Evolutionary conservation across 2,888 invertebrate genomes (phyloP), one percentile per base, ranked within the genome.

Genomic region (Hemicrepidius hirtus): DNA sequence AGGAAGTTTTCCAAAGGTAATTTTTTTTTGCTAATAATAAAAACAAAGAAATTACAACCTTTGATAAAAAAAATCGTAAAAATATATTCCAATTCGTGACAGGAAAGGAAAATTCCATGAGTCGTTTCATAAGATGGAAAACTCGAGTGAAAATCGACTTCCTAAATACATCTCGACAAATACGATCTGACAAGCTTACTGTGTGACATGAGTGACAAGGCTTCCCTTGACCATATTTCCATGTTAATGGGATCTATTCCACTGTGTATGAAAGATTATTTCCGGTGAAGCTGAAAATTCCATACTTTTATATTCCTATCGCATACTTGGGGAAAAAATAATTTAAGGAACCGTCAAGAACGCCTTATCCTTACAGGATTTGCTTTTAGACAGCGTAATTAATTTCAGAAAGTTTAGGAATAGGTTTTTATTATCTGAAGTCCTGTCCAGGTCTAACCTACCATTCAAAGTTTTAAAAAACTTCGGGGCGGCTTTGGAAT

Each of bases 161-260:
- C 10, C 46, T 18, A 18, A 46, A 46, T 10, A 16, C 46, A 16
- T 10, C 46, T 18, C 18, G 46, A 16, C 46, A 46, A 46, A 46
- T 46, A 18, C 46, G 46, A 46, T 18, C 16, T 20, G 46, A 46
- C 40, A 40, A 40, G n/a, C 40, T n/a, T 32, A 32, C 32, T n/a
- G 40, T n/a, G 40, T n/a, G 40, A 40, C 46, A 46, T 16, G 28
- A 24, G 28, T 28, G 53, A 53, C 53, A 28, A 16, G 32, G 24
- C 28, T 1, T 53, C 53, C n/a, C 53, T 49, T 24, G 53, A 53
- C 53, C 53, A 28, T n/a, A n/a, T 53, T 53, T 49, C 49, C 53
- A 28, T 28, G 28, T 53, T 53, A 53, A 53, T 53, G 28, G 21
- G 32, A 53, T 53, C 24, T 53, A 49, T 49, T 53, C 28, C 13